Evolutionary conservation across 2,113 vertebrate genomes (phyloP), one percentile per base, ranked within the genome.

Genomic region (Scartelaos histophorus): DNA sequence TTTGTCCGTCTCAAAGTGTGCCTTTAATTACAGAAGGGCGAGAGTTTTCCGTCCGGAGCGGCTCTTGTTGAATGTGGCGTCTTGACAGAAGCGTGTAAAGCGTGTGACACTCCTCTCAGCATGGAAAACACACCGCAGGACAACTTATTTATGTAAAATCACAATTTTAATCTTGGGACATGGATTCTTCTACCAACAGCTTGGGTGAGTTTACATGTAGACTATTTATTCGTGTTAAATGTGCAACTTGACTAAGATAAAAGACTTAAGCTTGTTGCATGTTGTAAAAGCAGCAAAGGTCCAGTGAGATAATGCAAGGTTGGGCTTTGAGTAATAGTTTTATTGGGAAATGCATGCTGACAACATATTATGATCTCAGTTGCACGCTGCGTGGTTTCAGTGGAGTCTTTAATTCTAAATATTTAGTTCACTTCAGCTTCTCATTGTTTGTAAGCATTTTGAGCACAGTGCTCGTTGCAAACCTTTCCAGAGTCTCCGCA

Each of bases 131-230:
- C 77, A 78, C 73, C 69, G 69, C 46, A 53, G 61, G 34, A 2
- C 69, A 53, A 10, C 29, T 49, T 67, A 38, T 34, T 57, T 78
- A 12, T 45, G 29, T 79, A 71, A 11, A 81, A 71, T 51, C 62
- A 1, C 58, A n/a, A 9, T 0, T 29, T 25, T 13, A 16, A 35
- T n/a, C 1, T 25, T 1, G 69, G 38, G 74, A 43, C 71, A 94
- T 94, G 93, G 91, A 93, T 47, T 92, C 91, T 4, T 91, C 90
- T 9, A 88, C 88, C 0, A 94, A 93, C 78, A 93, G 92, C 68
- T 21, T 92, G 69, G 93, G 93, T 94, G 75, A 94, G 93, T 87
- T 7, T 29, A 68, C 29, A 6, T 54, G 13, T 46, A 2, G 43
- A 4, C 12, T 7, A 17, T 16, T 29, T 0, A 3, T n/a, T 46